Percentiles rank a stretch among this genome's conserved stretches.
These are phyloP conservation scores for Vicugna pacos DNA, from an alignment of 2,113 vertebrate genomes.

Conservation along the genomic window DNA sequence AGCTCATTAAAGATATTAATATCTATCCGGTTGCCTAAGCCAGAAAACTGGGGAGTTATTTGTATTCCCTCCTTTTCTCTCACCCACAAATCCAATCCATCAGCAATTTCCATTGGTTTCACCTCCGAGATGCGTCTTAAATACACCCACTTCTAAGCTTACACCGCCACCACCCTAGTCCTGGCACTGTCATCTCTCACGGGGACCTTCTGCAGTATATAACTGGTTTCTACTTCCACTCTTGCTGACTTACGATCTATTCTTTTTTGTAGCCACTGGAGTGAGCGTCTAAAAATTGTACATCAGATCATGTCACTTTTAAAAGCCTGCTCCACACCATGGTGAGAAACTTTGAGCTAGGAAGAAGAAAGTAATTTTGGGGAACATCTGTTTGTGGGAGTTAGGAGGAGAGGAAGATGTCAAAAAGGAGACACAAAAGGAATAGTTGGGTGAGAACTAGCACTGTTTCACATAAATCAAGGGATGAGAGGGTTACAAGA, in stretches of 20 bases:
- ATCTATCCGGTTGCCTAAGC: not conserved
- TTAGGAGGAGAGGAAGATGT: not conserved
- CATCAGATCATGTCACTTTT: not conserved
- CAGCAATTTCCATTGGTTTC: not conserved
- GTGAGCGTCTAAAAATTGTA: not conserved
- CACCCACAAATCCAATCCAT: not conserved
- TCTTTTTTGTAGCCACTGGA: not conserved
- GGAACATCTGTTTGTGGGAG: not conserved
- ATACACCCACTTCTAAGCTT: not conserved
- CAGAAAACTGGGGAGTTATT: conserved; percentile 3
- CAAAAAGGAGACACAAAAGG: conserved; percentile 16
- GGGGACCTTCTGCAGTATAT: not conserved
- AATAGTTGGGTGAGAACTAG: not conserved
- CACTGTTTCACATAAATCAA: conserved; percentile 8
- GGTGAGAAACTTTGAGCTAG: conserved; percentile 4
- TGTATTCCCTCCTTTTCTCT: not conserved
- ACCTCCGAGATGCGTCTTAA: not conserved
- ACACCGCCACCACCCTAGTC: not conserved
- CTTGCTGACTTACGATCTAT: not conserved
- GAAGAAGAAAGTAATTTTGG: conserved; percentile 9
- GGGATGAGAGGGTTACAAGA: not conserved
- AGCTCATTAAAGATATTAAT: conserved; percentile 27
- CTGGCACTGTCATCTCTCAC: not conserved
- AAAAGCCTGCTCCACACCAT: not conserved
- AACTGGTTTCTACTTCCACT: not conserved